Evolutionary conservation across 2,797 vertebrate genomes (phyloP).

Genomic region (Neopelma chrysocephalum): DNA sequence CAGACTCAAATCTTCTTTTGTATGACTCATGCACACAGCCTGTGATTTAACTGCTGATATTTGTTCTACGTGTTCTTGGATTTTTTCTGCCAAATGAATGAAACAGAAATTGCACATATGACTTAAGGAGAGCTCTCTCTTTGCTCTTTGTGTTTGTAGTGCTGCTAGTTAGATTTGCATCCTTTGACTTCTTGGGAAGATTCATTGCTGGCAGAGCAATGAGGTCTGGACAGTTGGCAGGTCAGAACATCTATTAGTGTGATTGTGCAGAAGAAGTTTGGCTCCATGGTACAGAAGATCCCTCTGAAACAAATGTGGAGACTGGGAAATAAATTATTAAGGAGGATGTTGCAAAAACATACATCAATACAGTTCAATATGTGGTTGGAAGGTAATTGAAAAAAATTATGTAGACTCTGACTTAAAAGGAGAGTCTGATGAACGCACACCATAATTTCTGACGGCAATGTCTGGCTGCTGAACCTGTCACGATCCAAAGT

Average conservation of each 20-base stretch:
- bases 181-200: slow-evolving; percentile 1
- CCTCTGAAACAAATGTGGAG: slow-evolving; percentile 33
- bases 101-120: neutral
- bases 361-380: slow-evolving; percentile 57
- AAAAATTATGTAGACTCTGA: slow-evolving; percentile 50
- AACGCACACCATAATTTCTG: slow-evolving; percentile 14
- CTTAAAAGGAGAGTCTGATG: slow-evolving; percentile 54
- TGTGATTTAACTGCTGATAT: neutral
- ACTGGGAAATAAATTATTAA: slow-evolving; percentile 63
- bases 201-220: neutral
- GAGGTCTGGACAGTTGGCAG: neutral
- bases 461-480: slow-evolving; percentile 17
- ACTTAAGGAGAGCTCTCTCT: neutral
- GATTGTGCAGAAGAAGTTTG: slow-evolving; percentile 1
- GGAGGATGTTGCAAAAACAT: slow-evolving; percentile 55
- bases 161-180: neutral
- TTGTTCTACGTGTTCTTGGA: neutral
- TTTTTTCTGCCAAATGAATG: neutral
- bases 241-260: slow-evolving; percentile 4
- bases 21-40: neutral
- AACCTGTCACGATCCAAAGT: neutral
- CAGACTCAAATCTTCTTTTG: neutral
- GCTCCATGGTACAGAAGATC: slow-evolving; percentile 41
- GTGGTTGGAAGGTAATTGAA: slow-evolving; percentile 63
- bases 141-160: neutral